Evolutionary conservation across 2,888 invertebrate species (phyloP), one percentile per base, ranked within the genome.

Genomic region (Keiferia lycopersicella): DNA sequence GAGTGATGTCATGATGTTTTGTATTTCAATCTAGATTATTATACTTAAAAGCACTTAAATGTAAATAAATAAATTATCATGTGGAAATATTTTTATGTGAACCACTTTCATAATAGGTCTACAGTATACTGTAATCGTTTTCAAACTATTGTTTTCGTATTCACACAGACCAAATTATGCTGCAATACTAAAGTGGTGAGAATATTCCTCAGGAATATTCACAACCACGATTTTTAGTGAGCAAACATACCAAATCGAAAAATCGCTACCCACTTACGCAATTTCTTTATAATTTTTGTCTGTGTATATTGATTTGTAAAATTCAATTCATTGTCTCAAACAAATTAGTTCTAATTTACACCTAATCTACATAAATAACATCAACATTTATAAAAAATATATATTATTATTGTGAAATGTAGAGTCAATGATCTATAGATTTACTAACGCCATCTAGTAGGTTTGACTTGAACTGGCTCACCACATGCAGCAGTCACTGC

Each of bases 111-210:
- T 53, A 26, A 53, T 12, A n/a, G n/a, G n/a, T n/a, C n/a, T n/a
- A n/a, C n/a, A n/a, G n/a, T n/a, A 18, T 14, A 26, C 26, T 53
- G 51, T 26, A 22, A 26, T 22, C 0, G 26, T 34, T 30, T 56
- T 30, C 34, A 34, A 56, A 56, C 56, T 8, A 56, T 56, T 56
- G 56, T 56, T n/a, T 56, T 56, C 1, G 34, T 26, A 16, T 56
- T 56, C 56, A 34, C 56, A 56, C 56, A 56, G 18, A 7, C 34
- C 56, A 56, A 56, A 34, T 56, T 26, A 56, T 56, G 30, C 56
- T n/a, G 34, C 56, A 56, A 56, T 0, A 22, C 11, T 18, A 20
- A 11, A 51, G 51, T 51, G 22, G 51, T 51, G 51, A 51, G 51
- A 51, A 51, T n/a, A n/a, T n/a, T n/a, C n/a, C n/a, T n/a, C n/a